Evolutionary conservation across 2,113 vertebrate genomes (phyloP), one percentile per base, ranked within the genome.

Genomic region (Spea multiplicata): DNA sequence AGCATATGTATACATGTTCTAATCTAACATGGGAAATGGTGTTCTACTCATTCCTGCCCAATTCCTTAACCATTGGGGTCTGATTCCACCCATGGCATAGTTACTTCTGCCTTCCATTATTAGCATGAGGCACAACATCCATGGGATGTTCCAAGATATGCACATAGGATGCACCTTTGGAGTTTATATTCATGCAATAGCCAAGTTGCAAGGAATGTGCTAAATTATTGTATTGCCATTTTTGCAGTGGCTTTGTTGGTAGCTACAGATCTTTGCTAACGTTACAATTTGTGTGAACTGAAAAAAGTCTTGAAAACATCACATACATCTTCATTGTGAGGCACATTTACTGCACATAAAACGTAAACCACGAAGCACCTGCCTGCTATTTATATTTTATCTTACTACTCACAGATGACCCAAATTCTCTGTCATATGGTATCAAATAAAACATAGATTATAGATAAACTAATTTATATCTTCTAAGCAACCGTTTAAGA

Each of bases 211-310:
- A n/a, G n/a, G n/a, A n/a, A n/a, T 30, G 30, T 30, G 30, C 30
- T 30, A 30, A 30, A 30, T 30, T 30, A 30, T 30, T 30, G 30
- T 30, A 30, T 30, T 30, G 30, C 30, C 50, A 66, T 55, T 53
- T n/a, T 67, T 75, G 73, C 74, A 75, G 67, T 75, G 62, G 67
- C 17, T 75, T 75, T 59, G 73, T 75, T 75, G 73, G 59, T 74
- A 50, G 74, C 74, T 67, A 67, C 8, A 75, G 49, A 10, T 66
- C 8, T 75, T 13, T 75, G 48, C 8, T 55, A 12, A 75, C 48
- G 53, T 67, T 52, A 67, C 66, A 75, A 67, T 75, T 30, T 30
- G 64, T 75, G 67, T 75, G 67, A 55, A 48, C 74, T 66, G 66
- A 53, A 5, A n/a, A n/a, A 12, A 73, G 47, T 47, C 64, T 67